Conservation (phyloP, 2,888 invertebrate species). For the Anthophora plumipes region DNA sequence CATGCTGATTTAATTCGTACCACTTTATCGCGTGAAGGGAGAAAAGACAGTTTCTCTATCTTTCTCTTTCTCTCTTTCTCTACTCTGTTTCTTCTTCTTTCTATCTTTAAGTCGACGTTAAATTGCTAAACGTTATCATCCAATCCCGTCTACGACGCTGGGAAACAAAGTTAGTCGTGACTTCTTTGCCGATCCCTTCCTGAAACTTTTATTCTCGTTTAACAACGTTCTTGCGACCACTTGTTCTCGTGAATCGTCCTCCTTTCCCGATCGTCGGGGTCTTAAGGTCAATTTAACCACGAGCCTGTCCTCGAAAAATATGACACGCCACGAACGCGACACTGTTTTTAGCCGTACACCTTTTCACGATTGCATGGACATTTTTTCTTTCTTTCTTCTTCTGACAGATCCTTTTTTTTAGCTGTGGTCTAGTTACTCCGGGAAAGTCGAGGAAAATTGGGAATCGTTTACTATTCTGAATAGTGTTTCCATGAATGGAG, state of each 20-base stretch:
- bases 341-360: neutral
- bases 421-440: no score
- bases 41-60: neutral
- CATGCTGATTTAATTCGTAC: conserved; percentile 71
- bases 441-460: no score
- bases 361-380: no score
- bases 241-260: conserved; percentile 34
- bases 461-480: no score
- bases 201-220: conserved; percentile 45
- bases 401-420: no score
- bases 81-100: neutral
- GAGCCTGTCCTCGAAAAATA: conserved; percentile 32
- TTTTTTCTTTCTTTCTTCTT: no score
- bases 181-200: conserved; percentile 21
- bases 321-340: neutral
- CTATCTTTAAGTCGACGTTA: conserved; percentile 44
- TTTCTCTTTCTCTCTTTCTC: conserved; percentile 10
- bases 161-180: conserved; percentile 30
- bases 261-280: conserved; percentile 37
- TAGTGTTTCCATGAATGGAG: no score
- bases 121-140: conserved; percentile 57
- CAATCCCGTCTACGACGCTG: conserved; percentile 20
- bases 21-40: conserved; percentile 65
- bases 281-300: conserved; percentile 29
- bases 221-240: conserved; percentile 18